These are phyloP conservation scores for Eolophus roseicapilla DNA, from an alignment of 2,113 vertebrate species.

Conservation along the genomic window DNA sequence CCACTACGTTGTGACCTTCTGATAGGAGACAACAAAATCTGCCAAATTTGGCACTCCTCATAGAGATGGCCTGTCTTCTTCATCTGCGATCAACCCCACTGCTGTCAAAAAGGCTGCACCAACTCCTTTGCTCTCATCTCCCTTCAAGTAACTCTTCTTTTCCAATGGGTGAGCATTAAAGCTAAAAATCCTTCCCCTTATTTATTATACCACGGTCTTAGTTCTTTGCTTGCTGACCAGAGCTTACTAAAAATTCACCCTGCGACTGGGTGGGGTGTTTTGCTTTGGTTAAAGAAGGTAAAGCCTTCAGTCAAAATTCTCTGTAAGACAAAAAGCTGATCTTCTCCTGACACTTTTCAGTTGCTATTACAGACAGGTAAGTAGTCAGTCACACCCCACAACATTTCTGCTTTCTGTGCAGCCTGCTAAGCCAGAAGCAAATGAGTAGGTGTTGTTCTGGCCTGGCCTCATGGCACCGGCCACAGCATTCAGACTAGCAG, in stretches of 20 bases:
- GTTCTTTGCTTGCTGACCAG: not conserved
- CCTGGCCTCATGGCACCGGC: not conserved
- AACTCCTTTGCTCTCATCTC: not conserved
- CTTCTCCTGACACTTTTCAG: not conserved
- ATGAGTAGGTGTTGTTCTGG: not conserved
- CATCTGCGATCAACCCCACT: not conserved
- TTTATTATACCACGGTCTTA: not conserved
- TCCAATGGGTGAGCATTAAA: not conserved
- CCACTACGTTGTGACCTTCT: constrained; percentile 17
- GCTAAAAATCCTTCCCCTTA: not conserved
- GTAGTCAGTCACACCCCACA: not conserved
- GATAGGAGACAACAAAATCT: constrained; percentile 29
- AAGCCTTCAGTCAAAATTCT: not conserved
- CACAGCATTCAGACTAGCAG: not conserved
- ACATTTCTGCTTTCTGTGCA: not conserved
- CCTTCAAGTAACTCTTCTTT: not conserved
- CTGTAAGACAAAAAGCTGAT: not conserved
- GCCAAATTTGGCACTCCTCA: constrained; percentile 8
- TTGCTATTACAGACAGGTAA: not conserved
- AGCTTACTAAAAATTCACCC: not conserved
- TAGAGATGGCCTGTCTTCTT: not conserved
- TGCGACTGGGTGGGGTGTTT: rapidly evolving
- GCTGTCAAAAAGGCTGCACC: not conserved
- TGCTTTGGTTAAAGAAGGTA: not conserved
- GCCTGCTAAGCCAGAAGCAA: not conserved